Evolutionary conservation across 30 jellyfish, hydroid and myxozoan genomes (phyloP).

Genomic region (Aurelia aurita): DNA sequence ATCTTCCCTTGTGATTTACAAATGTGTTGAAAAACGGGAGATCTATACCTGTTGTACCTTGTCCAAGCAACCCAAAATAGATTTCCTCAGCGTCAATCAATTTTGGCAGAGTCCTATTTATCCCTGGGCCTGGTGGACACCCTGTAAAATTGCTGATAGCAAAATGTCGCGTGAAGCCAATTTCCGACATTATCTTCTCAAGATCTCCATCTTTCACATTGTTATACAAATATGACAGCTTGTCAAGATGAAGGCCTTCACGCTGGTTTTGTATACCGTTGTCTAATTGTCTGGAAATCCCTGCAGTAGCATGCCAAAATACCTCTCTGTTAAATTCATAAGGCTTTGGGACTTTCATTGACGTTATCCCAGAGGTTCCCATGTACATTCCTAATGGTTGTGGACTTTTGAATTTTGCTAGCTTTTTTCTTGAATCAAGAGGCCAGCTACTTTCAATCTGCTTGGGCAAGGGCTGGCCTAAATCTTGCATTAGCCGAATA

Average conservation of each 20-base stretch:
- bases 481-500: too few species aligned
- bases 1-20: too few species aligned
- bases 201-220: neutral
- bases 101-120: constrained; percentile 22
- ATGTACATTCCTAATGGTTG: constrained; percentile 48
- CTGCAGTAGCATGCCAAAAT: constrained; percentile 39
- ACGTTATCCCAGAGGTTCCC: constrained; percentile 27
- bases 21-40: too few species aligned
- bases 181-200: neutral
- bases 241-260: neutral
- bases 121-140: constrained; percentile 51
- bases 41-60: too few species aligned
- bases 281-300: neutral
- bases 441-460: constrained; percentile 24
- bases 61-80: constrained; percentile 53
- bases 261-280: constrained; percentile 4
- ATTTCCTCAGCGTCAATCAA: constrained; percentile 47
- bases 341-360: too few species aligned
- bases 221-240: constrained; percentile 14
- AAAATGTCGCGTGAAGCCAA: constrained; percentile 11
- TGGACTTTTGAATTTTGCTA: constrained; percentile 34
- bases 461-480: constrained; percentile 33
- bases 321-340: constrained; percentile 1
- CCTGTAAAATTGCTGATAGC: constrained; percentile 41
- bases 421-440: constrained; percentile 32